Base-by-base conservation (phyloP, 2,888 invertebrate species). In the Troilus luridus region DNA sequence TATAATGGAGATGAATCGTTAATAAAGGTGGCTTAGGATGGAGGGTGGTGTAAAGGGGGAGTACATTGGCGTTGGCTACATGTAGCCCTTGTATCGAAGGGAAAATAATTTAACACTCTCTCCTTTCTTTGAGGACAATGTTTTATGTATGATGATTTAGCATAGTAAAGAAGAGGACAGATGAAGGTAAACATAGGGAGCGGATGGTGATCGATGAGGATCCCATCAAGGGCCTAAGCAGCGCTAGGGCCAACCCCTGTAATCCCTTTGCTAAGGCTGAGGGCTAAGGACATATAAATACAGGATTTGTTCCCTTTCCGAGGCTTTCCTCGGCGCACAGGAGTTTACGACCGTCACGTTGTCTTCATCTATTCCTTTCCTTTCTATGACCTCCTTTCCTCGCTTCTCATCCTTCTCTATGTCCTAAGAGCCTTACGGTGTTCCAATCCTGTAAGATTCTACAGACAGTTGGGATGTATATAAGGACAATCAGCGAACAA, bases 271-370 rank as follows among this genome's bases (percentile, higher is more conserved):
- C 41, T 77, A 41, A 77, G 72, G 72, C 41, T 7, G 7, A 5
- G 9, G 41, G 72, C 72, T 77, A 77, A 77, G 72, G 72, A 77
- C 72, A 77, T 77, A 77, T 77, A 77, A 77, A 77, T 77, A 77
- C 72, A 77, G 72, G 72, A 77, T 77, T 77, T 77, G 72, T 77
- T 77, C 41, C 67, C 72, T 77, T 77, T 77, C 72, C 72, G 67
- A 27, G 24, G 67, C 67, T 67, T 67, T 24, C 0, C 41, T 41
- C 17, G 0, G 41, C 17, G 72, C 41, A 77, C 41, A 27, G 27
- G 27, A 77, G 72, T 77, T 77, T 77, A 77, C 72, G 72, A 9
- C 9, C 41, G 27, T 77, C 72, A 77, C 72, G 17, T 77, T 77
- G 27, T 19, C 72, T 77, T 41, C 72, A 77, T 77, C 72, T 77